Evolutionary conservation across 1,140 invertebrate species (phyloP).

Genomic region (Nylanderia fulva): DNA sequence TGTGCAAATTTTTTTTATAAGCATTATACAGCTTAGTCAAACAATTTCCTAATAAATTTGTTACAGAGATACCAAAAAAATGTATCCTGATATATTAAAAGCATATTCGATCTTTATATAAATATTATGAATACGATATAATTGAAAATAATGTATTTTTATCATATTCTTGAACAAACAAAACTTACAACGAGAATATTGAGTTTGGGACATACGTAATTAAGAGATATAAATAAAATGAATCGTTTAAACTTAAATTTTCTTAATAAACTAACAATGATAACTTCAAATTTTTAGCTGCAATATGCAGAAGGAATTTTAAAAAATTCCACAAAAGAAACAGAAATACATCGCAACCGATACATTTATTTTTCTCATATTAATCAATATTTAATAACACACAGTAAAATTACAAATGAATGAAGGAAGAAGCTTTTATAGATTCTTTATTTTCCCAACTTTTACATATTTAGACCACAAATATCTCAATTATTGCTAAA

Average conservation of each 20-base stretch:
- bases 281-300: conserved; percentile 20
- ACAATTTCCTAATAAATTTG: conserved; percentile 18
- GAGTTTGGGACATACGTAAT: conserved; percentile 4
- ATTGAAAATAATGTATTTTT: background rate
- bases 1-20: background rate
- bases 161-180: background rate
- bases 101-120: background rate
- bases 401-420: background rate
- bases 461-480: background rate
- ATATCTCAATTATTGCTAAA: background rate
- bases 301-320: background rate
- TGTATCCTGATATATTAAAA: background rate
- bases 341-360: background rate
- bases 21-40: background rate
- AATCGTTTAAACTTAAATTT: conserved; percentile 1
- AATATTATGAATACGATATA: background rate
- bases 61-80: background rate
- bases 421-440: background rate
- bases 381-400: background rate
- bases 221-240: background rate
- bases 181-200: background rate
- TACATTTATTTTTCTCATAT: conserved; percentile 23
- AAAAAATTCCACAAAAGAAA: background rate
- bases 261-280: no score
- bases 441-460: conserved; percentile 4